Conservation (phyloP, 2,797 vertebrate genomes). For the Molossus alvarezi region DNA sequence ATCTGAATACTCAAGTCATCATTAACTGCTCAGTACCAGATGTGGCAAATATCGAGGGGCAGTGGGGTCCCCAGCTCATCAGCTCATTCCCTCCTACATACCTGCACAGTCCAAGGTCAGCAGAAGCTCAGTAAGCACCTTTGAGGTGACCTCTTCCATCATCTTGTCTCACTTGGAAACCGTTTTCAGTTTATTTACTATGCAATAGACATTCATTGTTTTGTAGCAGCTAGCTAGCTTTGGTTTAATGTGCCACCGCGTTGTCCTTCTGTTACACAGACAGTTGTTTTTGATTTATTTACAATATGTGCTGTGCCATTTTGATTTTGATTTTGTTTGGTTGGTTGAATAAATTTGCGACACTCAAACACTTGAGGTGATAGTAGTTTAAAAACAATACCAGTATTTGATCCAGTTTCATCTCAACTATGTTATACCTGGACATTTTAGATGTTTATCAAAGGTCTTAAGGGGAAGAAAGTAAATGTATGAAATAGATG, state of each 20-base stretch:
- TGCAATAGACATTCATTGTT: slow-evolving; percentile 94
- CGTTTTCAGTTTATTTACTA: slow-evolving; percentile 95
- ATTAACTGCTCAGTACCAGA: slow-evolving; percentile 86
- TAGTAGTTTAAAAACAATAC: slow-evolving; percentile 89
- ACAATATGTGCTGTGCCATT: slow-evolving; percentile 92
- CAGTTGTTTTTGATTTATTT: slow-evolving; percentile 88
- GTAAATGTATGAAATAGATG: slow-evolving; percentile 87
- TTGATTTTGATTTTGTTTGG: slow-evolving; percentile 90
- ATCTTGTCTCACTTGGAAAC: slow-evolving; percentile 90
- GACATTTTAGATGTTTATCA: slow-evolving; percentile 91
- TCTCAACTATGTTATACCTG: slow-evolving; percentile 91
- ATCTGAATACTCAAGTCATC: slow-evolving; percentile 76
- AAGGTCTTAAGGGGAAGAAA: slow-evolving; percentile 89
- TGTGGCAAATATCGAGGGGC: slow-evolving; percentile 91
- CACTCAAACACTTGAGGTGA: slow-evolving; percentile 92
- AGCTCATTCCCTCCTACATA: slow-evolving; percentile 86
- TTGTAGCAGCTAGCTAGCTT: slow-evolving; percentile 89
- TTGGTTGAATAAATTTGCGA: slow-evolving; percentile 93
- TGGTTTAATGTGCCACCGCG: slow-evolving; percentile 91
- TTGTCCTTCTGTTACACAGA: slow-evolving; percentile 92
- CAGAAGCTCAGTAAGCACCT: slow-evolving; percentile 89
- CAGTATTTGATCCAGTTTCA: slow-evolving; percentile 93
- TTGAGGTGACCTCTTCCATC: slow-evolving; percentile 88
- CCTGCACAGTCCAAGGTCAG: slow-evolving; percentile 90
- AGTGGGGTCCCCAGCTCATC: slow-evolving; percentile 86